A percentile compares a stretch with the other conserved stretches of the same genome.
These are phyloP conservation scores for Andrena chrysosceles DNA, from an alignment of 2,888 invertebrate species.

Conservation along the genomic window DNA sequence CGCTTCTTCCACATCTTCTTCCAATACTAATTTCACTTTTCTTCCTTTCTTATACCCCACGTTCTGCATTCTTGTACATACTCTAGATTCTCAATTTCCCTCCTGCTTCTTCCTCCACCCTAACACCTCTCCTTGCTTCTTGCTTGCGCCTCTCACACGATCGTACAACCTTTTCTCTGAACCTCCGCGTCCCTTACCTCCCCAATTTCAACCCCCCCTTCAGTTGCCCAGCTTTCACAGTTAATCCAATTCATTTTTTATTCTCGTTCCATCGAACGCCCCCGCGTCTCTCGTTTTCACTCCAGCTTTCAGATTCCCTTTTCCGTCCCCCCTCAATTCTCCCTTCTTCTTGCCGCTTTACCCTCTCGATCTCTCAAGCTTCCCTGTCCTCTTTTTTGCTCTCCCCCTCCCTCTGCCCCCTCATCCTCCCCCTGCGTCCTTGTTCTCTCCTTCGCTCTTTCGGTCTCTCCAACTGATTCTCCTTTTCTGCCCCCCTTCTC, in stretches of 20 bases:
- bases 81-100: no score
- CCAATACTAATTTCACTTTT: no score
- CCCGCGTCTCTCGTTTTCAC: background rate
- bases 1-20: no score
- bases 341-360: background rate
- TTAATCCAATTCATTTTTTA: background rate
- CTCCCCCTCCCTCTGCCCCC: slow-evolving; percentile 40
- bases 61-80: no score
- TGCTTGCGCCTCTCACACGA: no score
- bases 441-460: slow-evolving; percentile 6
- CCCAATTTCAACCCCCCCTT: background rate
- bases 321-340: background rate
- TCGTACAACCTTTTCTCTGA: background rate
- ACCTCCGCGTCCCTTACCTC: background rate
- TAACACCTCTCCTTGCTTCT: no score
- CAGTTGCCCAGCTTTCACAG: background rate
- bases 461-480: background rate
- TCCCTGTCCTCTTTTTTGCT: slow-evolving; percentile 25
- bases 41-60: no score
- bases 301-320: background rate
- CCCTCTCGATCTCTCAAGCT: slow-evolving; percentile 23
- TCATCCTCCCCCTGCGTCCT: background rate
- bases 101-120: no score
- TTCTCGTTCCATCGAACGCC: slow-evolving; percentile 1
- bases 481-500: background rate